Conservation (phyloP, 35 echinoderm and acorn worm genomes). For the Apostichopus japonicus region DNA sequence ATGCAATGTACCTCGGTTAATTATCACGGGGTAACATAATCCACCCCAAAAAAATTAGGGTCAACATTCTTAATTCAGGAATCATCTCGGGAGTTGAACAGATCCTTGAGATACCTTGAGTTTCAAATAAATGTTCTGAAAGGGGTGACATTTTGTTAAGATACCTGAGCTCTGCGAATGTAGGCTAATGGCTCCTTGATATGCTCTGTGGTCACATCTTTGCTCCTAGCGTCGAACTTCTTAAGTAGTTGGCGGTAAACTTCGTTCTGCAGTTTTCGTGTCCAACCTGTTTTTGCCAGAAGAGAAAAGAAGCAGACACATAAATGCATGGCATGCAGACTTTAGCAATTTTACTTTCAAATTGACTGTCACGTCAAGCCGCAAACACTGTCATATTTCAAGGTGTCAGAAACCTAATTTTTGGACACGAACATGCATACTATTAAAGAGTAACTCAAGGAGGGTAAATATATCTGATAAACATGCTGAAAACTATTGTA, state of each 20-base stretch:
- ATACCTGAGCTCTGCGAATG: conserved; percentile 93
- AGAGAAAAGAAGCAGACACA: not conserved
- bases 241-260: conserved; percentile 77
- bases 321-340: too few relatives aligned
- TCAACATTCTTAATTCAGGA: conserved; percentile 12
- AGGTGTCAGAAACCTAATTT: too few relatives aligned
- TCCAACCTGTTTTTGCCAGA: conserved; percentile 68
- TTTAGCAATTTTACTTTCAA: too few relatives aligned
- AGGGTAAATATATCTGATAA: too few relatives aligned
- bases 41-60: conserved; percentile 1
- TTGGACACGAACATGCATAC: too few relatives aligned
- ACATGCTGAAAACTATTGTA: too few relatives aligned
- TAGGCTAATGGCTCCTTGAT: conserved; percentile 92
- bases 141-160: not conserved
- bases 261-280: conserved; percentile 85
- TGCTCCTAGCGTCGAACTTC: conserved; percentile 55
- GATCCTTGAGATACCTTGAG: not conserved
- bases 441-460: too few relatives aligned
- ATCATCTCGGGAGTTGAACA: conserved; percentile 7
- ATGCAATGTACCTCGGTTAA: not conserved
- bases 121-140: conserved; percentile 11
- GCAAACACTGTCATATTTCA: too few relatives aligned
- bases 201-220: conserved; percentile 67
- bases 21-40: not conserved
- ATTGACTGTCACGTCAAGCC: too few relatives aligned